These are phyloP conservation scores for Odocoileus hemionus DNA, from an alignment of 2,113 vertebrate species.

Conservation along the genomic window DNA sequence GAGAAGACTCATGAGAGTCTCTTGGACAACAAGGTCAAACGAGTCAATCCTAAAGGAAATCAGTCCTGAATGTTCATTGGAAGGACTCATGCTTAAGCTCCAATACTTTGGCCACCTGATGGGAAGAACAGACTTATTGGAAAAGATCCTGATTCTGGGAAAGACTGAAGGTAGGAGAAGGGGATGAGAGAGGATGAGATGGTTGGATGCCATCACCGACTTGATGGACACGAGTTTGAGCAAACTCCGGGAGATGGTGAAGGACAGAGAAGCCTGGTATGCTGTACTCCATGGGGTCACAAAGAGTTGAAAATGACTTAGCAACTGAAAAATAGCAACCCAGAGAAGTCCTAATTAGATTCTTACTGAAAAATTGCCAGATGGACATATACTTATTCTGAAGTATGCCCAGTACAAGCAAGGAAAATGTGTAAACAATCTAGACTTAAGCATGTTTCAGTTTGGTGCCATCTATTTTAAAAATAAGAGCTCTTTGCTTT, in stretches of 20 bases:
- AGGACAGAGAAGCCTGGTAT: neutral
- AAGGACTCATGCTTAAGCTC: neutral
- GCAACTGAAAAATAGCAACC: neutral
- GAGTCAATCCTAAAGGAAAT: neutral
- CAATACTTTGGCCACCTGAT: neutral
- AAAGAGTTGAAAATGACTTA: neutral
- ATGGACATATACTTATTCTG: neutral
- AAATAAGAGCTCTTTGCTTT: constrained; percentile 41
- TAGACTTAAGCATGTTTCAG: neutral
- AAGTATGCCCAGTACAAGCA: neutral
- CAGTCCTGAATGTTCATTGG: neutral
- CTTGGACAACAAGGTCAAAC: neutral
- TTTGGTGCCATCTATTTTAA: neutral
- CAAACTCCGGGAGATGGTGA: neutral
- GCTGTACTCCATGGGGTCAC: neutral
- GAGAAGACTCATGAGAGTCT: neutral
- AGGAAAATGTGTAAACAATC: neutral
- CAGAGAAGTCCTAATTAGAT: neutral
- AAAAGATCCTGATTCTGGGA: neutral
- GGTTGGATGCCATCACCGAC: neutral
- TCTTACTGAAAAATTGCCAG: neutral
- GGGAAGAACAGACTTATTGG: neutral
- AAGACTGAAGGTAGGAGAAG: neutral
- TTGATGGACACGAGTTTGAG: neutral
- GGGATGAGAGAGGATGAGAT: neutral